Evolutionary conservation across 2,888 invertebrate species (phyloP), one percentile per base, ranked within the genome.

Genomic region (Ctena decussata): DNA sequence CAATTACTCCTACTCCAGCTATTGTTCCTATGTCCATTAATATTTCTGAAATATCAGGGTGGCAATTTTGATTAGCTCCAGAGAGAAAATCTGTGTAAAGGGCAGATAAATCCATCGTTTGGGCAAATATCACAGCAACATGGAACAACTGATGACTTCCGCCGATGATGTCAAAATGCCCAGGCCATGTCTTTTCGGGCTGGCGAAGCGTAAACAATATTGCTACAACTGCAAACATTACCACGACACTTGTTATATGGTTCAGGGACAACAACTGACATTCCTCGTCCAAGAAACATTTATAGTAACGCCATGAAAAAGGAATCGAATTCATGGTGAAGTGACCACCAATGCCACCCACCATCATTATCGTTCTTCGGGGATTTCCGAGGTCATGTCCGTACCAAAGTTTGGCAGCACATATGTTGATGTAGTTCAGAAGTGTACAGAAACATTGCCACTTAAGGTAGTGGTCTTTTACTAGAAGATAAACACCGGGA

Each of bases 131-230:
- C 21, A 82, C 87, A 11, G 88, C 32, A 18, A 89, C 78, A 60
- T 91, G 90, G 57, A 91, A 91, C 30, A 91, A 84, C 46, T 91
- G 91, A 70, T 91, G 91, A 76, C 91, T 90, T 60, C 89, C 88
- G 11, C 94, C 94, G 24, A 93, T 27, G 18, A 92, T 85, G 82
- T 94, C 94, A 81, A 91, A 94, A 8, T 73, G 76, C 35, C 93
- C 93, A 18, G 93, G 93, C 49, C 74, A 87, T 39, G 88, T 75
- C 30, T 83, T 85, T 69, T 94, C 94, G 0, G 94, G 94, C 41
- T 92, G 80, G 49, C 92, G 92, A 21, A 88, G 84, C 15, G 89
- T 83, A 87, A 91, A 91, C 35, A 89, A 82, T 69, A 89, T 78
- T 1, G 90, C 85, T 79, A 89, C 85, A 6, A 80, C 18, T 1